phyloP scores from a whole-genome alignment of 2,113 vertebrate genomes.

The Tonatia bakeri region DNA sequence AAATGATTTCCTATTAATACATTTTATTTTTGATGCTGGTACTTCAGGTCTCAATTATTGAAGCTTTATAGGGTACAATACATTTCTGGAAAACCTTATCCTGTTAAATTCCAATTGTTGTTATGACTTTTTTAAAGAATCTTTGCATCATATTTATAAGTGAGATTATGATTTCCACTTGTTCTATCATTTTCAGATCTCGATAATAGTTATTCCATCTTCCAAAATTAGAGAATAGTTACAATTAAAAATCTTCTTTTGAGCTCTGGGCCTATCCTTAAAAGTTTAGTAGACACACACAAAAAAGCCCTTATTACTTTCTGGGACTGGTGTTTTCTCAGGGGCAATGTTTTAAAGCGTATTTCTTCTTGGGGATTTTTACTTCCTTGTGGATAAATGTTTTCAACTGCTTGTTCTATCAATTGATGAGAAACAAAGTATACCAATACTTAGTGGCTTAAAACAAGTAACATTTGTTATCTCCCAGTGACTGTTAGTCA shows the following conservation, averaged over 20 bases:
- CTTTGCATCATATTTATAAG: neutral
- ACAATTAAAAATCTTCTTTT: neutral
- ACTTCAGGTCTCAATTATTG: neutral
- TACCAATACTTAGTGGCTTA: neutral
- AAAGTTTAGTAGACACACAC: neutral
- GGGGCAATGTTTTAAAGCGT: neutral
- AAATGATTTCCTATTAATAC: neutral
- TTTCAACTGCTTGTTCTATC: neutral
- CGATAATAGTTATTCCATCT: neutral
- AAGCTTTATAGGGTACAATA: neutral
- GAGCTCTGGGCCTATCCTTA: neutral
- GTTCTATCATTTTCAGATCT: neutral
- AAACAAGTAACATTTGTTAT: neutral
- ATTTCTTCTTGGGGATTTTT: neutral
- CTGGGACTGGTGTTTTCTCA: neutral
- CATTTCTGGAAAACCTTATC: neutral
- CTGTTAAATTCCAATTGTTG: neutral
- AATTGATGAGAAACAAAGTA: neutral
- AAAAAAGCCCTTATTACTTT: neutral
- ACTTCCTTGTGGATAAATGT: neutral
- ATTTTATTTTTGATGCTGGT: neutral
- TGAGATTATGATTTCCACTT: neutral
- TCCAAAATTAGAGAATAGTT: neutral
- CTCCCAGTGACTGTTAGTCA: neutral
- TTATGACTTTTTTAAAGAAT: neutral